Base-by-base conservation (phyloP, 1,140 invertebrate species). In the Calliopsis andreniformis region DNA sequence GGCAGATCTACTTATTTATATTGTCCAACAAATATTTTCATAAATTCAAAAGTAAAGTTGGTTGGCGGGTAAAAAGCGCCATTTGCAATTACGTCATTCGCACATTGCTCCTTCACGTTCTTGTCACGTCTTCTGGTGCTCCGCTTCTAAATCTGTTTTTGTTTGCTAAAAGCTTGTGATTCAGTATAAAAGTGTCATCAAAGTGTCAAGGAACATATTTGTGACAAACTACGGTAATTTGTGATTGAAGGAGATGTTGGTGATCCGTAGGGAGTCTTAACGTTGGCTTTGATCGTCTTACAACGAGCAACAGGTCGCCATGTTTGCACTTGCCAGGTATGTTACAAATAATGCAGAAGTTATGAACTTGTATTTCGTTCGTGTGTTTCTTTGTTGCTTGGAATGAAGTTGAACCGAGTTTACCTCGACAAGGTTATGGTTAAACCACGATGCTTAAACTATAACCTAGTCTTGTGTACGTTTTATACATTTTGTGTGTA, bases 251-350 rank as follows among this genome's bases (percentile, higher is more conserved):
- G 25, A 28, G 28, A 32, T 1, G 3, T 6, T 28, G 39, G 10
- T 39, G 7, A 68, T 39, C 32, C 53, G 18, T n/a, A 28, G 39
- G 20, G 58, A 39, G 25, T 59, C 56, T 55, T 55, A 43, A 35
- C 67, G 58, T 71, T 35, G 30, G 30, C 39, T 71, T 61, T 39
- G 67, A 61, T 62, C 64, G 47, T 63, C 67, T 77, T 71, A 45
- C 45, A 71, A 61, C 75, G 23, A 53, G 75, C 75, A 77, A 77
- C 75, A 77, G 75, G 75, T 77, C 20, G 39, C 16, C 56, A 49
- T 76, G 66, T 70, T 62, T 70, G 10, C 43, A 28, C 30, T n/a
- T 58, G 2, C 16, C 30, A 53, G 55, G 30, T 69, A 59, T 51
- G 55, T 76, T 42, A 51, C 43, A 71, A 77, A 70, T 66, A 77